phyloP scores from a whole-genome alignment of 30 jellyfish, hydroid and myxozoan genomes.

The Catostylus mosaicus region DNA sequence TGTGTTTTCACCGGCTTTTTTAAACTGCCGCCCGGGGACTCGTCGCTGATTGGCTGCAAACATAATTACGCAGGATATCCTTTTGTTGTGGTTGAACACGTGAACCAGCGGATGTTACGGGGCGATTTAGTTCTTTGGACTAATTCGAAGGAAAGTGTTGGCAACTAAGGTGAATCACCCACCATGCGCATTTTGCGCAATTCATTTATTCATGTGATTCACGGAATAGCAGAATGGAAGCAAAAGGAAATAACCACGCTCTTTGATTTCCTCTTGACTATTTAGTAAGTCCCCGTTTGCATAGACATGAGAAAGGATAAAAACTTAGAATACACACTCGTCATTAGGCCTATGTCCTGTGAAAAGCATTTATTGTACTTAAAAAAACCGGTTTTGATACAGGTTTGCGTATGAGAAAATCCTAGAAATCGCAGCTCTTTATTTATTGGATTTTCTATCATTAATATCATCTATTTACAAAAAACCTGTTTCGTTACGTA shows the following conservation, averaged over 20 bases:
- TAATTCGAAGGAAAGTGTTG: constrained; percentile 5
- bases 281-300: not conserved
- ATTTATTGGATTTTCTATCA: too few relatives aligned
- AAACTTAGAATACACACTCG: not conserved
- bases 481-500: too few relatives aligned
- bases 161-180: constrained; percentile 20
- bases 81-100: constrained; percentile 58
- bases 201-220: constrained; percentile 5
- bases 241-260: not conserved
- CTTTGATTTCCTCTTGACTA: not conserved
- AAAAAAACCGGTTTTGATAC: too few relatives aligned
- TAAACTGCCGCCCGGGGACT: constrained; percentile 78
- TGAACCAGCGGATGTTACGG: constrained; percentile 47
- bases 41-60: constrained; percentile 63
- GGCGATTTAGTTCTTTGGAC: constrained; percentile 23
- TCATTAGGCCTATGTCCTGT: too few relatives aligned
- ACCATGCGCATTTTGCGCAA: not conserved
- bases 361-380: too few relatives aligned
- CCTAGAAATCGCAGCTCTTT: too few relatives aligned
- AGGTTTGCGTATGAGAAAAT: too few relatives aligned
- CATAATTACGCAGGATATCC: constrained; percentile 29
- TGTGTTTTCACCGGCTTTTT: constrained; percentile 60
- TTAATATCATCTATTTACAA: too few relatives aligned
- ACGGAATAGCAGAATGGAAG: not conserved
- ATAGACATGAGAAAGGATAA: not conserved